Percentiles rank a stretch among this genome's conserved stretches.
Conservation (phyloP, 2,113 vertebrate species). For the Peromyscus californicus region DNA sequence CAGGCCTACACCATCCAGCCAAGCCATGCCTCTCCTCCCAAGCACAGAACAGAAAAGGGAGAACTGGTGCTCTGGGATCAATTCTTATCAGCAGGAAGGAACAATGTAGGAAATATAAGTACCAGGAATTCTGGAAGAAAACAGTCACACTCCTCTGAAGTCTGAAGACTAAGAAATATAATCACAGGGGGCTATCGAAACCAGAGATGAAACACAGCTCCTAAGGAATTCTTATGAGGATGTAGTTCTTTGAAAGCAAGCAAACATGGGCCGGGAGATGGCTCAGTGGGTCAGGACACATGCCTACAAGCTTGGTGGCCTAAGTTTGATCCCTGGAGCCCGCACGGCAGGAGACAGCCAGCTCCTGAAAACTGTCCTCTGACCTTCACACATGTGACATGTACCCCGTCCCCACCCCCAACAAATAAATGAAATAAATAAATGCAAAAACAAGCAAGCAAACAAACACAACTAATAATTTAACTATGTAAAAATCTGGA, state of each 20-base stretch:
- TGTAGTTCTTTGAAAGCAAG: background rate
- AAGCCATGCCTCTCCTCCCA: background rate
- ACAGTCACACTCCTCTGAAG: background rate
- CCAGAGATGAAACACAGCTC: background rate
- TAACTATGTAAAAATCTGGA: background rate
- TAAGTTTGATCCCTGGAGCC: background rate
- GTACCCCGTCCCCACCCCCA: too few species aligned
- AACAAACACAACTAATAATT: background rate
- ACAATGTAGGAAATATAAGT: background rate
- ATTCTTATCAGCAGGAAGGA: background rate
- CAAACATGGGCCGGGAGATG: background rate
- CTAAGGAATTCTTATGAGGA: background rate
- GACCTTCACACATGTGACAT: background rate
- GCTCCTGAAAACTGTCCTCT: background rate
- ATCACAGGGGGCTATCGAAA: background rate
- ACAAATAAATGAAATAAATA: background rate
- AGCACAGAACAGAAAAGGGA: background rate
- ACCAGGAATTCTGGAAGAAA: background rate
- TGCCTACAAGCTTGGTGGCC: background rate
- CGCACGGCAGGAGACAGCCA: background rate
- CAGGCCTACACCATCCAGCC: background rate
- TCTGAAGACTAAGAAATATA: background rate
- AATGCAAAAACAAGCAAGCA: background rate
- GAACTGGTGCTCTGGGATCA: background rate
- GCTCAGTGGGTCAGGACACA: background rate